phyloP scores from a whole-genome alignment of 2,113 vertebrate genomes.

The Copsychus sechellarum region DNA sequence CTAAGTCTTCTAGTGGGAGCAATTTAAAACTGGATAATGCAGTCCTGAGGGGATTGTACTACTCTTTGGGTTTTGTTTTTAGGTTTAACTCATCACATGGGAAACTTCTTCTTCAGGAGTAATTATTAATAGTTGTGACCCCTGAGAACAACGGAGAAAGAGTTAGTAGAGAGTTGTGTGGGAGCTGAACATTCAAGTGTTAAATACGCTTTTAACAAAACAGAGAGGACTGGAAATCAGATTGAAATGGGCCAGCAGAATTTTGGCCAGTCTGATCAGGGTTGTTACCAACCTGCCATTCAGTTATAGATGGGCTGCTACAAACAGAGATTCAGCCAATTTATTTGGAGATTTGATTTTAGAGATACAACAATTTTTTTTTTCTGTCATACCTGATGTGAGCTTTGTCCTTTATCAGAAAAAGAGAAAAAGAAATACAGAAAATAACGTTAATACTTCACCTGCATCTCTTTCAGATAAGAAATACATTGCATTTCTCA shows the following conservation, averaged over 20 bases:
- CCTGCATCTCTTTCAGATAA: not conserved
- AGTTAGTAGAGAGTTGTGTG: not conserved
- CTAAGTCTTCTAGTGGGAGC: conserved; percentile 54
- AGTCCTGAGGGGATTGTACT: conserved; percentile 26
- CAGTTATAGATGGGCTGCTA: not conserved
- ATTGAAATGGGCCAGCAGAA: not conserved
- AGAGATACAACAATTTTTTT: not conserved
- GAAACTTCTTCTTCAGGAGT: conserved; percentile 6
- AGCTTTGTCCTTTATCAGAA: conserved; percentile 9
- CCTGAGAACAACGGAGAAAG: not conserved
- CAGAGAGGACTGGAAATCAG: not conserved
- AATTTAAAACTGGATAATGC: conserved; percentile 67
- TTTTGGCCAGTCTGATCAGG: not conserved
- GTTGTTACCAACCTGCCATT: not conserved
- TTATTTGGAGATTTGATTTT: not conserved
- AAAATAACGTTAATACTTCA: not conserved
- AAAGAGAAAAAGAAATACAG: not conserved
- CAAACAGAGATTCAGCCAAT: not conserved
- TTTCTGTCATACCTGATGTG: not conserved
- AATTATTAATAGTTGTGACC: conserved; percentile 40
- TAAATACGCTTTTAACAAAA: not conserved
- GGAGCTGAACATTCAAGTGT: not conserved
- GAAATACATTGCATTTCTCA: not conserved
- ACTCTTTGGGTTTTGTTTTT: conserved; percentile 58
- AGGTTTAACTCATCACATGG: conserved; percentile 43